A percentile compares a stretch with the other conserved stretches of the same genome.
Conservation (phyloP, 2,888 invertebrate genomes). For the Aporophyla nigra region DNA sequence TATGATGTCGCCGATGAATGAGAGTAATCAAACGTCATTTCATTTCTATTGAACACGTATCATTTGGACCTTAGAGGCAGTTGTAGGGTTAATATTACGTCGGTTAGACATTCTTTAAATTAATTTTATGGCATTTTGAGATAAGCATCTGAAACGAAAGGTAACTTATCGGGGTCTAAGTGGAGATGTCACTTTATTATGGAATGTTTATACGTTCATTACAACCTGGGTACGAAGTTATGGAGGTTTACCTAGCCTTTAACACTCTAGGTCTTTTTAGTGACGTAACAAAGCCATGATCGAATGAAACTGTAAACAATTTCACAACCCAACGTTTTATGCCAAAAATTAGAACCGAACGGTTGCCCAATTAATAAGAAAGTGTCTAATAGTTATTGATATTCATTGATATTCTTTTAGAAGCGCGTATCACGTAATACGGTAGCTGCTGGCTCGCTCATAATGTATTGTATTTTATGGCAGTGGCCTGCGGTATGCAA, state of each 20-base stretch:
- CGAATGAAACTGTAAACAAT: conserved; percentile 46
- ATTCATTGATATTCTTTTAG: conserved; percentile 81
- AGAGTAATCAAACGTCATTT: conserved; percentile 72
- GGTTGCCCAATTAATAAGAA: conserved; percentile 77
- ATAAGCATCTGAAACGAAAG: conserved; percentile 33
- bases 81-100: conserved; percentile 53
- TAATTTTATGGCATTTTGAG: conserved; percentile 51
- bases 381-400: conserved; percentile 75
- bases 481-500: conserved; percentile 87
- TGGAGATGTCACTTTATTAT: conserved; percentile 52
- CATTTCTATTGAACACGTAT: conserved; percentile 61
- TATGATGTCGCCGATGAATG: conserved; percentile 81
- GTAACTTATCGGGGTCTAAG: conserved; percentile 43
- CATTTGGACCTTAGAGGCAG: conserved; percentile 52
- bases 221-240: conserved; percentile 12
- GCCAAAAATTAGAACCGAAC: conserved; percentile 65
- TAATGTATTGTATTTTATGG: conserved; percentile 88
- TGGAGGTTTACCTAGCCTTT: conserved; percentile 10
- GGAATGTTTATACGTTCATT: conserved; percentile 50
- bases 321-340: conserved; percentile 59
- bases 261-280: conserved; percentile 1
- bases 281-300: conserved; percentile 37
- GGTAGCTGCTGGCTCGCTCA: conserved; percentile 83
- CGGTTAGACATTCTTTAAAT: conserved; percentile 44
- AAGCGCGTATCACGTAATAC: conserved; percentile 84